A percentile compares a stretch with the other conserved stretches of the same genome.
Evolutionary conservation across 1,140 invertebrate genomes (phyloP).

Genomic region (Helicoverpa armigera): DNA sequence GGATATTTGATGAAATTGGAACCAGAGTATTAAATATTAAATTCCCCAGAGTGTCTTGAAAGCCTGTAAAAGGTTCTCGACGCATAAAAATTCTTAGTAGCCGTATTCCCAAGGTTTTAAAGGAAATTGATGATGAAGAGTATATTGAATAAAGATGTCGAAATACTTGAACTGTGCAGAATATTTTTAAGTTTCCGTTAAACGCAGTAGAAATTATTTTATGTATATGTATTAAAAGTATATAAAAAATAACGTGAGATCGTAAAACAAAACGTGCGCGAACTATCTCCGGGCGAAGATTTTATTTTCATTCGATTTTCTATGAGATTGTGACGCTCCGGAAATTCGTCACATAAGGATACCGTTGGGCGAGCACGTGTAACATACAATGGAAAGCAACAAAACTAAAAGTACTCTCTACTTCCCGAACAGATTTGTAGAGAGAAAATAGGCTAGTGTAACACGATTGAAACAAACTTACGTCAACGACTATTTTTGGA

Average conservation of each 20-base stretch:
- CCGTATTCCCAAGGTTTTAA: constrained; percentile 25
- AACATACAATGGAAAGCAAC: neutral
- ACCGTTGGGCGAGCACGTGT: constrained; percentile 1
- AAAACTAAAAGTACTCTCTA: constrained; percentile 15
- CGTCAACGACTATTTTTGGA: neutral
- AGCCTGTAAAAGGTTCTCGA: constrained; percentile 45
- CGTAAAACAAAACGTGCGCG: neutral
- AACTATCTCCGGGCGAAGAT: constrained; percentile 22
- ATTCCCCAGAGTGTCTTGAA: constrained; percentile 23
- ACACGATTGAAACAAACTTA: neutral
- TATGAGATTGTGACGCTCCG: constrained; percentile 5
- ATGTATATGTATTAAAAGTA: too few species aligned
- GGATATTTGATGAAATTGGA: constrained; percentile 39
- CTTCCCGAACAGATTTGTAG: neutral
- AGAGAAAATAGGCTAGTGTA: neutral
- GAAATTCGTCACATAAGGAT: constrained; percentile 14
- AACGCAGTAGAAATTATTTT: too few species aligned
- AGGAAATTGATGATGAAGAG: constrained; percentile 41
- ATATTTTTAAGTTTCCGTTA: neutral
- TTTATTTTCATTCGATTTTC: constrained; percentile 37
- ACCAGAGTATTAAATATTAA: constrained; percentile 39
- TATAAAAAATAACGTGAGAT: neutral
- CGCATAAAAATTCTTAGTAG: constrained; percentile 33
- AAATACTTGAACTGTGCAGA: neutral
- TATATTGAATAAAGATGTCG: neutral